Base-by-base conservation (phyloP, 2,888 invertebrate species). In the Iphiclides podalirius region DNA sequence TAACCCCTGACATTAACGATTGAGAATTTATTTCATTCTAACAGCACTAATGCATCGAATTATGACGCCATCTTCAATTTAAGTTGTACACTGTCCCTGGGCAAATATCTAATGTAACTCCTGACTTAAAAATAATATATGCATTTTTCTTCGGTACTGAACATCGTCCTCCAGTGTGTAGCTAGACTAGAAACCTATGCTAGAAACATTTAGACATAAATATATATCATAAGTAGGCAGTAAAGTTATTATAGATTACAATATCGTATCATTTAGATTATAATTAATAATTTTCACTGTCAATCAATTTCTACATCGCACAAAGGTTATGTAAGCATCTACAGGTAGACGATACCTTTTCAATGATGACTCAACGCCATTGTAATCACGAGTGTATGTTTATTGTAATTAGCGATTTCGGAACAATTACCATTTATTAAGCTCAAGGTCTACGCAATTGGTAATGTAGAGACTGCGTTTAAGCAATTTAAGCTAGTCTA, bases 1-100 rank as follows among this genome's bases (percentile, higher is more conserved):
- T 66, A 63, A 65, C 68, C 69, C 64, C 53, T 39, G 44, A 47
- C 47, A 47, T 44, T 38, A 26, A 40, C 39, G 45, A 52, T 52
- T 46, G 39, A 49, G 26, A 43, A 26, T 36, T 54, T 43, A 47
- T 52, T 49, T 38, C 23, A 23, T 38, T 39, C n/a, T n/a, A n/a
- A 62, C 42, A 52, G 54, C 52, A 47, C 36, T 35, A 31, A 36
- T 47, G 16, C 47, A 8, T 34, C 23, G 26, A 11, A 13, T 4
- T 31, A 16, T 33, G 37, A 31, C 13, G 20, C 17, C 42, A 34
- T 42, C 12, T 42, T 8, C 4, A n/a, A 42, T 17, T 17, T 34
- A 9, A 26, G 9, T n/a, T n/a, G n/a, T n/a, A n/a, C n/a, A n/a
- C n/a, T n/a, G n/a, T n/a, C n/a, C n/a, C n/a, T n/a, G n/a, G n/a